Percentiles rank a stretch among this genome's conserved stretches.
These are phyloP conservation scores for Caenorhabditis wallacei DNA, from an alignment of 2,888 invertebrate species.

Conservation along the genomic window DNA sequence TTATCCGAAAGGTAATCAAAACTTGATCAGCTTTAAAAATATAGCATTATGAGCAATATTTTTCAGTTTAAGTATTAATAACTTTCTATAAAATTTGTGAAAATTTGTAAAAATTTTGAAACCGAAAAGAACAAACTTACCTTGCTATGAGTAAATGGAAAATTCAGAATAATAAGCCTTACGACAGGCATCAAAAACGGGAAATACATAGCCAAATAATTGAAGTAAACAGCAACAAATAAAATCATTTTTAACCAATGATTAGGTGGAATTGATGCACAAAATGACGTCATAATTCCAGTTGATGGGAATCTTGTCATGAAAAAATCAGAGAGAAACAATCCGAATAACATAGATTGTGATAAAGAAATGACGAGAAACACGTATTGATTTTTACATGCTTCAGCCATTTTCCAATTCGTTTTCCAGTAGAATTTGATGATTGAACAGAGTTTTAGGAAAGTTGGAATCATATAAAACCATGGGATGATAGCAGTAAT, in stretches of 20 bases:
- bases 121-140: slow-evolving; percentile 2
- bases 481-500: slow-evolving; percentile 30
- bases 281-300: slow-evolving; percentile 23
- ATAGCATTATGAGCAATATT: too few relatives aligned
- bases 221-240: slow-evolving; percentile 19
- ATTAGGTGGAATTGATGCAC: slow-evolving; percentile 30
- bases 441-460: not conserved
- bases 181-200: slow-evolving; percentile 33
- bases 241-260: slow-evolving; percentile 27
- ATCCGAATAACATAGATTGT: slow-evolving; percentile 27
- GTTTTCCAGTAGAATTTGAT: slow-evolving; percentile 22
- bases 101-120: too few relatives aligned
- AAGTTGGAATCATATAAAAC: slow-evolving; percentile 35
- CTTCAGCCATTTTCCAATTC: slow-evolving; percentile 35
- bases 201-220: slow-evolving; percentile 36
- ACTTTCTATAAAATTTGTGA: too few relatives aligned
- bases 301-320: slow-evolving; percentile 37
- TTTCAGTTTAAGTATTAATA: too few relatives aligned
- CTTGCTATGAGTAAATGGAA: slow-evolving; percentile 16
- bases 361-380: slow-evolving; percentile 46
- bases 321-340: slow-evolving; percentile 35
- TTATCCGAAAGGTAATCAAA: too few relatives aligned
- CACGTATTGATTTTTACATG: slow-evolving; percentile 42
- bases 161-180: slow-evolving; percentile 6
- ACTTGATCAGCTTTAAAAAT: not conserved